phyloP scores from a whole-genome alignment of 2,888 invertebrate species.

The Helleia helle region DNA sequence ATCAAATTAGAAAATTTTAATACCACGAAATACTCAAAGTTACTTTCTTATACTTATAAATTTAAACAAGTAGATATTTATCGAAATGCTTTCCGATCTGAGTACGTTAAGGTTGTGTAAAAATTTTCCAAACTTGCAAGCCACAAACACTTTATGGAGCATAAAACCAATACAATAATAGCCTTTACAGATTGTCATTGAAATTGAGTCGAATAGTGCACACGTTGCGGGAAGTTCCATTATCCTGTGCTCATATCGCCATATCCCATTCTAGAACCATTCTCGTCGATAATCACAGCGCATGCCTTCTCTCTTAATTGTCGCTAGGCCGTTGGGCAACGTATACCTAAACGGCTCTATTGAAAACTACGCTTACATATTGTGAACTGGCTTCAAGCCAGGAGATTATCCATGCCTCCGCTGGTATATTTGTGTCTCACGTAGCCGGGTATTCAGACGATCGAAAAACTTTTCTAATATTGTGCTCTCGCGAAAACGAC shows the following conservation, averaged over 20 bases:
- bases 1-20: too few relatives aligned
- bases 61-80: too few relatives aligned
- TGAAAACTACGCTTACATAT: conserved; percentile 33
- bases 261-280: conserved; percentile 13
- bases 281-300: conserved; percentile 15
- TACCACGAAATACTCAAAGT: too few relatives aligned
- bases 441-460: conserved; percentile 54
- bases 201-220: conserved; percentile 12
- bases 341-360: conserved; percentile 25
- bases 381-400: conserved; percentile 63
- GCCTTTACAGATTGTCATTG: conserved; percentile 10
- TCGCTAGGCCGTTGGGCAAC: conserved; percentile 18
- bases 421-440: conserved; percentile 66
- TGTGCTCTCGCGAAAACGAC: conserved; percentile 30
- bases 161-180: conserved; percentile 8
- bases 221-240: conserved; percentile 12
- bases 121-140: not conserved
- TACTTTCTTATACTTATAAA: too few relatives aligned
- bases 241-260: conserved; percentile 13
- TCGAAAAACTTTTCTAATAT: conserved; percentile 73
- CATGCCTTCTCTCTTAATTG: conserved; percentile 20
- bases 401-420: conserved; percentile 50
- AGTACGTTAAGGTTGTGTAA: too few relatives aligned
- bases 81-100: too few relatives aligned
- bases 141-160: conserved; percentile 5